Evolutionary conservation across 2,113 vertebrate species (phyloP).

Genomic region (Coreoperca whiteheadi): DNA sequence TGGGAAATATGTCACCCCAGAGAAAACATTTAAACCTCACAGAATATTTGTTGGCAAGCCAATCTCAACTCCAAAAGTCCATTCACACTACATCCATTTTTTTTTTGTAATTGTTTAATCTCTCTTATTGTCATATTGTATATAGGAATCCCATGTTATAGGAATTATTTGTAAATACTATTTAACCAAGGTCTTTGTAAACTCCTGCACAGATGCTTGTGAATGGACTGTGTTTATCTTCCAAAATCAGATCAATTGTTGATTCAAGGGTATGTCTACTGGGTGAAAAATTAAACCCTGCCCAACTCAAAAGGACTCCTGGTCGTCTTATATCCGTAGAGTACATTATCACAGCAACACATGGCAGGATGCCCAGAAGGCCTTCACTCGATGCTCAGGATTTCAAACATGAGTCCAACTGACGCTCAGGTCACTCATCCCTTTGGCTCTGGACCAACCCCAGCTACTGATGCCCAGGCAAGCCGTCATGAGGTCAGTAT

Average conservation of each 20-base stretch:
- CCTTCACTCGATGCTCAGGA: constrained; percentile 56
- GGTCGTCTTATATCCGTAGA: constrained; percentile 15
- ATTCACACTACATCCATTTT: too few relatives aligned
- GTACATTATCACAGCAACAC: constrained; percentile 55
- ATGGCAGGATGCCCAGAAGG: constrained; percentile 69
- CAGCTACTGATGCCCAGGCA: constrained; percentile 52
- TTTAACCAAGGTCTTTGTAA: background rate
- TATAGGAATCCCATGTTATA: background rate
- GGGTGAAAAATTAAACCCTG: constrained; percentile 13
- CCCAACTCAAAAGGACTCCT: constrained; percentile 38
- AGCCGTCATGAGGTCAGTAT: constrained; percentile 69
- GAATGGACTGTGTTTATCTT: constrained; percentile 9
- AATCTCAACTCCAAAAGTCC: background rate
- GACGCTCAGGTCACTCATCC: constrained; percentile 66
- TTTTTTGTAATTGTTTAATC: background rate
- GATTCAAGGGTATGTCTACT: constrained; percentile 12
- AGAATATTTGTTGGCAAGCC: background rate
- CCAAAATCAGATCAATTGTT: constrained; percentile 15
- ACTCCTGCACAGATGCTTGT: background rate
- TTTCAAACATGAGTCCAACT: constrained; percentile 71
- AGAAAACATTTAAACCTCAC: background rate
- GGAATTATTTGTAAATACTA: background rate
- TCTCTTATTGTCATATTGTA: background rate
- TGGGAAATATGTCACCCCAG: background rate
- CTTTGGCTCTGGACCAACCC: constrained; percentile 69